A percentile compares a stretch with the other conserved stretches of the same genome.
Conservation (phyloP, 1,140 invertebrate genomes). For the Holcopasites calliopsidis region DNA sequence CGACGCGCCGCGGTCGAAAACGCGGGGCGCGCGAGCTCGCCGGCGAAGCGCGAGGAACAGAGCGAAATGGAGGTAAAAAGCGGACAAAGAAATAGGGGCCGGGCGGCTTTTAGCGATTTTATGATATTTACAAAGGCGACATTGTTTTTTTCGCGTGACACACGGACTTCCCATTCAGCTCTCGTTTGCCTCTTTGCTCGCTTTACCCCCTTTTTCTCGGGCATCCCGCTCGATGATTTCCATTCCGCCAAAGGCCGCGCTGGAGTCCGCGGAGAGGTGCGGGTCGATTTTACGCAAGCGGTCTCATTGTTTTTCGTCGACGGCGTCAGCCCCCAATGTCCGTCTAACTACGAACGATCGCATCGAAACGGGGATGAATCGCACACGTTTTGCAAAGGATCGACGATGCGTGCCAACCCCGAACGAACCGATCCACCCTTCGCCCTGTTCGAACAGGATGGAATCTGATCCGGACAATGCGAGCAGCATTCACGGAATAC, state of each 20-base stretch:
- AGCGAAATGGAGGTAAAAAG: not conserved
- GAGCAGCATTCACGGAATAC: not conserved
- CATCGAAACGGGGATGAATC: not conserved
- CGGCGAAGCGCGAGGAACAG: not conserved
- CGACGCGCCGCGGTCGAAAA: conserved; percentile 1
- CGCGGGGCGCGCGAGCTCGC: not conserved
- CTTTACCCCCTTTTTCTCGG: not conserved
- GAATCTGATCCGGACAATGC: conserved; percentile 13
- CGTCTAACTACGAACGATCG: not conserved
- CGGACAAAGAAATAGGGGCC: not conserved
- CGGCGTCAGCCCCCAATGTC: not conserved
- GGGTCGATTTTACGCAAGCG: too few relatives aligned
- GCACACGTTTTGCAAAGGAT: not conserved
- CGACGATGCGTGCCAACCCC: conserved; percentile 12
- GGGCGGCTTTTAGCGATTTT: conserved; percentile 27
- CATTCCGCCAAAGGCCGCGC: too few relatives aligned
- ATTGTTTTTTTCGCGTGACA: conserved; percentile 10
- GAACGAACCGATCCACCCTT: not conserved
- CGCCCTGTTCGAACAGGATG: not conserved
- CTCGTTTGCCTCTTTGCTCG: not conserved
- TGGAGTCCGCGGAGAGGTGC: too few relatives aligned
- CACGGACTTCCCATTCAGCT: conserved; percentile 1
- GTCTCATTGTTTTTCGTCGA: not conserved
- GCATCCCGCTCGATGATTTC: not conserved
- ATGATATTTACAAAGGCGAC: conserved; percentile 13